Conservation (phyloP, 2,797 vertebrate species). For the Lemur catta region DNA sequence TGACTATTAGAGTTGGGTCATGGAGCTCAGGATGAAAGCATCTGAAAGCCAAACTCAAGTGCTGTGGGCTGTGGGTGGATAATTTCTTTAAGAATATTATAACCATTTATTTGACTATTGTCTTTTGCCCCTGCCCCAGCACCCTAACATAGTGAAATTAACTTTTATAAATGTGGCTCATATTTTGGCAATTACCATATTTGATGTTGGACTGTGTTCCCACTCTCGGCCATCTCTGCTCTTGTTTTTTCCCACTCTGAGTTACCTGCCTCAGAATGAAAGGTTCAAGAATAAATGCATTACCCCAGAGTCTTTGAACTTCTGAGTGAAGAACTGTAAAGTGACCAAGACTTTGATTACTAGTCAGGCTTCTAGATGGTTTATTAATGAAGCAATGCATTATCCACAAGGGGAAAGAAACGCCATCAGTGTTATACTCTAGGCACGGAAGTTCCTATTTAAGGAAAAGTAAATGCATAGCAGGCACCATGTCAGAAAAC, state of each 20-base stretch:
- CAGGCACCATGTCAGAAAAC: conserved; percentile 69
- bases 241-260: background rate
- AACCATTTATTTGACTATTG: background rate
- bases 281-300: background rate
- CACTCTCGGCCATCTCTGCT: background rate
- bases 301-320: conserved; percentile 22
- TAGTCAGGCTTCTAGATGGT: conserved; percentile 51
- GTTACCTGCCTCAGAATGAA: conserved; percentile 1
- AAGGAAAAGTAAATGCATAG: conserved; percentile 70
- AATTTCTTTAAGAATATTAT: background rate
- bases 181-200: background rate
- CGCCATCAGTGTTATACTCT: conserved; percentile 13
- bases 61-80: background rate
- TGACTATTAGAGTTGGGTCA: background rate
- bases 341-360: conserved; percentile 46
- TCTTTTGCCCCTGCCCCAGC: background rate
- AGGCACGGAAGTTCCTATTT: conserved; percentile 47
- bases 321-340: conserved; percentile 37
- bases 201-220: background rate
- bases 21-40: background rate
- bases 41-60: background rate
- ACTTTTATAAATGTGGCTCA: background rate
- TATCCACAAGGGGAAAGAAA: conserved; percentile 56
- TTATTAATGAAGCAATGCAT: conserved; percentile 62
- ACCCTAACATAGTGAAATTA: background rate